A percentile compares a stretch with the other conserved stretches of the same genome.
Conservation (phyloP, 1,140 invertebrate species). For the Xylocopa sonorina region DNA sequence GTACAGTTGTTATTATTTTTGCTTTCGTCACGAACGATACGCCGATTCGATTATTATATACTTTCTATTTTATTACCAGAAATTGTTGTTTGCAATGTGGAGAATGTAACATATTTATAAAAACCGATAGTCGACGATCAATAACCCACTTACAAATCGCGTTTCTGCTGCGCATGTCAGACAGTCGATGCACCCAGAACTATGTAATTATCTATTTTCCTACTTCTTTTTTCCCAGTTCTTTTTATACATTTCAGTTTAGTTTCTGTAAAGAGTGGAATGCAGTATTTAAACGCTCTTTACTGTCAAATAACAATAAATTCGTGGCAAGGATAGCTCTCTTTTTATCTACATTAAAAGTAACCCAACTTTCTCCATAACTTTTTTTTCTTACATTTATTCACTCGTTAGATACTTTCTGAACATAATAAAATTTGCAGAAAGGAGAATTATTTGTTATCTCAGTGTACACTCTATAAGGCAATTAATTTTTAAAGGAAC, state of each 20-base stretch:
- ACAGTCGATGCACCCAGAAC: slow-evolving; percentile 39
- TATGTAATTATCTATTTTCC: slow-evolving; percentile 7
- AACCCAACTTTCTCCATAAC: background rate
- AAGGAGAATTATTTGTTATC: background rate
- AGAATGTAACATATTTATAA: slow-evolving; percentile 47
- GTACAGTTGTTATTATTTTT: background rate
- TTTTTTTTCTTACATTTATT: background rate
- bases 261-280: too few relatives aligned
- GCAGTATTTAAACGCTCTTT: too few relatives aligned
- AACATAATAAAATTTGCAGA: background rate
- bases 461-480: too few relatives aligned
- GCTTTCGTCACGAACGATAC: background rate
- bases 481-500: too few relatives aligned
- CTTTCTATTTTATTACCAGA: slow-evolving; percentile 1
- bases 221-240: background rate
- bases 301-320: background rate
- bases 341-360: background rate
- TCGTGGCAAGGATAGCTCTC: background rate
- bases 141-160: slow-evolving; percentile 67
- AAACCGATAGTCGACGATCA: slow-evolving; percentile 56
- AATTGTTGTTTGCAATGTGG: slow-evolving; percentile 13
- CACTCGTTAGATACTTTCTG: background rate
- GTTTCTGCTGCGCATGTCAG: slow-evolving; percentile 57
- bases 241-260: background rate
- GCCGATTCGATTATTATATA: background rate